Evolutionary conservation across 1,140 invertebrate species (phyloP), one percentile per base, ranked within the genome.

Genomic region (Cotesia glomerata): DNA sequence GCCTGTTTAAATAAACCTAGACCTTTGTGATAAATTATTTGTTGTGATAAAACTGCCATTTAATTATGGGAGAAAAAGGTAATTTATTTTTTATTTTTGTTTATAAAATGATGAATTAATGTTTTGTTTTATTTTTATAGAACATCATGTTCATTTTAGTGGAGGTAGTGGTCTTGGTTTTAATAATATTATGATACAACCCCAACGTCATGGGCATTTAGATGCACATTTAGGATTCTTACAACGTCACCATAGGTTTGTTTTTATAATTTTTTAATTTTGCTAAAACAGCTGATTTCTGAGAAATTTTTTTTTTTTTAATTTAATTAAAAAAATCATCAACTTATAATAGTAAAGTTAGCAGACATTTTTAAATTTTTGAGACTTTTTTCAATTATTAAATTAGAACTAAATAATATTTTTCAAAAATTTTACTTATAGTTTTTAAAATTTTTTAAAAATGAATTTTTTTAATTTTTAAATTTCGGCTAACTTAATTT

Each of bases 71-170:
- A 39, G 39, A 64, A 45, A 49, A 64, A 45, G 39, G 34, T 45
- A 45, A 64, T 54, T n/a, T 54, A 5, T 26, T 16, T 13, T 62
- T 62, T 62, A 2, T 4, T 35, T 4, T 26, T n/a, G 0, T 34
- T 16, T 64, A 39, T n/a, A 13, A 16, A 36, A 64, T 39, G 4
- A 39, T 11, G 3, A 18, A 8, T 39, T 39, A 39, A 9, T 8
- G 9, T 4, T n/a, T 36, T 64, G 3, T 45, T 32, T 8, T 13
- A 58, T 13, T 26, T 9, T 79, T 79, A 71, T 66, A 84, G 83
- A 84, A 54, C 83, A 82, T 77, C 82, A 81, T 71, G 83, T 84
- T 13, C 83, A 84, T 72, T 84, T 84, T 59, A 83, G 83, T 32
- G 82, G 83, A 16, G 76, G 80, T 34, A 82, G 81, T 35, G 80